These are phyloP conservation scores for Teleopsis dalmanni DNA, from an alignment of 1,140 invertebrate species.

Conservation along the genomic window DNA sequence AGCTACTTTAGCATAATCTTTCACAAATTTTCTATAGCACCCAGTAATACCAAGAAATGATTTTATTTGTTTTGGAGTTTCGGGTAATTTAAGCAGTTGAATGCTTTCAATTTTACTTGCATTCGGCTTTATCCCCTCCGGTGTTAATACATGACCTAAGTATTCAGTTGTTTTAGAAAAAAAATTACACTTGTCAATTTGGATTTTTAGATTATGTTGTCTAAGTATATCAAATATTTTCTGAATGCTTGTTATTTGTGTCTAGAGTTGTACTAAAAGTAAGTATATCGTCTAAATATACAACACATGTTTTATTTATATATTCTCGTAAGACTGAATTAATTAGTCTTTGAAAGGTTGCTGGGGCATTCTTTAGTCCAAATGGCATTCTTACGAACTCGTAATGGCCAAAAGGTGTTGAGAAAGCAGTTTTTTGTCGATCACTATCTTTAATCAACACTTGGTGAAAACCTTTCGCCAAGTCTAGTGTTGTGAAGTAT, in stretches of 20 bases:
- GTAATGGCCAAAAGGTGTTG: conserved; percentile 7
- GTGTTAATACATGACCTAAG: too few relatives aligned
- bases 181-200: conserved; percentile 28
- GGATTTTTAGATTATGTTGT: conserved; percentile 18
- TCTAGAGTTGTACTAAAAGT: conserved; percentile 22
- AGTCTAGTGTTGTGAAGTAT: conserved; percentile 33
- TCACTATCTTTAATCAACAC: conserved; percentile 13
- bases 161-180: too few relatives aligned
- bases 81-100: too few relatives aligned
- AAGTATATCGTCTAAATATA: conserved; percentile 37
- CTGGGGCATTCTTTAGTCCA: too few relatives aligned
- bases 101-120: too few relatives aligned
- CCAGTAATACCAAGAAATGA: too few relatives aligned
- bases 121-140: too few relatives aligned
- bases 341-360: conserved; percentile 45
- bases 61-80: too few relatives aligned
- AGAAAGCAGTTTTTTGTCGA: conserved; percentile 14
- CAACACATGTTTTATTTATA: conserved; percentile 24
- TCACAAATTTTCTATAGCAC: too few relatives aligned
- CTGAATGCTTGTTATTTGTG: conserved; percentile 28
- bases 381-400: conserved; percentile 33
- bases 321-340: conserved; percentile 30
- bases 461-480: conserved; percentile 37
- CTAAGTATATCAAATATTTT: conserved; percentile 38
- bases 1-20: too few relatives aligned